Evolutionary conservation across 1,140 invertebrate species (phyloP), one percentile per base, ranked within the genome.

Genomic region (Drosophila tani): DNA sequence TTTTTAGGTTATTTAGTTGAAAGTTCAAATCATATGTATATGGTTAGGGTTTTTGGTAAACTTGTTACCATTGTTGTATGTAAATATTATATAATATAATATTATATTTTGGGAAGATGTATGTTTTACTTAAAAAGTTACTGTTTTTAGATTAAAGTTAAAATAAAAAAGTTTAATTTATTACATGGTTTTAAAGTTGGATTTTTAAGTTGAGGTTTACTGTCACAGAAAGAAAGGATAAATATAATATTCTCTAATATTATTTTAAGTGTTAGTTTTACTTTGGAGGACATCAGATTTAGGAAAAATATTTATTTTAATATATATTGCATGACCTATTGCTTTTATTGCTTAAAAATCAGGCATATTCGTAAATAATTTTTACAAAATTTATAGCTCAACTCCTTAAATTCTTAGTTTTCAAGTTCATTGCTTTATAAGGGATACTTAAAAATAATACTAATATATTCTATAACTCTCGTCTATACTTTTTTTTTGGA

Each of bases 21-120:
- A 24, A 65, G 56, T n/a, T 62, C 15, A 62, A 15, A 38, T 55
- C 19, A 56, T 56, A 38, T 24, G 21, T 24, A 24, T 38, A 21
- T 38, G 29, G 17, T 15, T 8, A 19, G 7, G 17, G 51, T 17
- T 53, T 51, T 11, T 7, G 50, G 3, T 35, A 19, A 53, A 4
- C 12, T 14, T 38, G 32, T 38, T 9, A 53, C 29, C n/a, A 35
- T 35, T 35, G 27, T 12, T 11, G 27, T 14, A 7, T 12, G 14
- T 1, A 19, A 51, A 32, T 53, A 17, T 51, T 32, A n/a, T n/a
- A n/a, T n/a, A n/a, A n/a, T n/a, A n/a, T n/a, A n/a, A n/a, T n/a
- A 5, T 55, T 38, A 5, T 12, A 9, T 35, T 9, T 35, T 3
- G 4, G 12, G 8, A 38, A 9, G 0, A n/a, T n/a, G 4, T 38